Conservation (phyloP, 2,113 vertebrate genomes). For the Lanius ludovicianus region DNA sequence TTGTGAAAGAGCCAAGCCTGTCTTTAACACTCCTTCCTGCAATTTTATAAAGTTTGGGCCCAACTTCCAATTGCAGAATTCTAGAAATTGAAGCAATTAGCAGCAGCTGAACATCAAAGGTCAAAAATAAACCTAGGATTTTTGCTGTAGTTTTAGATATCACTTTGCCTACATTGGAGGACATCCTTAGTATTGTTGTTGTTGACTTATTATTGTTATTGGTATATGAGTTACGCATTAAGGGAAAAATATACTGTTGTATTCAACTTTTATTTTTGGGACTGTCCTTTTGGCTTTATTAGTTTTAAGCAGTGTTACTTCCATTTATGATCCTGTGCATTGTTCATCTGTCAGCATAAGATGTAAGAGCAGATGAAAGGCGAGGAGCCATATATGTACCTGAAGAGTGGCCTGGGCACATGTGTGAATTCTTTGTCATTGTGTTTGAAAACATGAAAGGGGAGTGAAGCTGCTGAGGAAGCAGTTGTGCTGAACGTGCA, state of each 20-base stretch:
- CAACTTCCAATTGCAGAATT: background rate
- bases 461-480: background rate
- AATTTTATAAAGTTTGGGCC: background rate
- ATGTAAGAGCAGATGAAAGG: background rate
- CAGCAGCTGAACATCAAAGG: background rate
- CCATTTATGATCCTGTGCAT: background rate
- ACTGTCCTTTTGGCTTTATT: background rate
- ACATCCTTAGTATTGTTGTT: background rate
- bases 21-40: background rate
- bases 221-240: background rate
- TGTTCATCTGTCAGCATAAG: background rate
- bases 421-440: background rate
- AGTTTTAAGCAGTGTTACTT: background rate
- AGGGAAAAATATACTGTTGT: background rate
- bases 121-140: background rate
- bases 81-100: background rate
- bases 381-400: background rate
- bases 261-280: background rate
- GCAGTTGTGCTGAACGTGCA: background rate
- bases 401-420: background rate
- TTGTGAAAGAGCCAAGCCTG: conserved; percentile 4
- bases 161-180: background rate
- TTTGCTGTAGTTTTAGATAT: background rate
- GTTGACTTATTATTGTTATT: background rate
- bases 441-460: background rate